Conservation (phyloP, 2,888 invertebrate species). For the Tetragnatha montana region DNA sequence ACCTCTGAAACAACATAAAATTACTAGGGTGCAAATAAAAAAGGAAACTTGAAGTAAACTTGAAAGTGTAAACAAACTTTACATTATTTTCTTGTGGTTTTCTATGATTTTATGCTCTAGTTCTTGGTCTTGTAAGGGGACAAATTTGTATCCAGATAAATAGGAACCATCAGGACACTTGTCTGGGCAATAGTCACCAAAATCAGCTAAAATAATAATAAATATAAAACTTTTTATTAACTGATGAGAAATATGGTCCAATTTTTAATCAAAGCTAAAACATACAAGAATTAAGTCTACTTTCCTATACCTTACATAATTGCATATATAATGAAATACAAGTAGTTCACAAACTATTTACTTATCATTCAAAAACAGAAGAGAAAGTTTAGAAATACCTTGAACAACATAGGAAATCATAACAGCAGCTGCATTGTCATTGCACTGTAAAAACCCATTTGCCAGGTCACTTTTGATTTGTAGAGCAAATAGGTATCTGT, state of each 20-base stretch:
- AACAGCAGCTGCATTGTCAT: slow-evolving; percentile 98
- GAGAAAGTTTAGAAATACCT: slow-evolving; percentile 78
- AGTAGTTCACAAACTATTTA: too few relatives aligned
- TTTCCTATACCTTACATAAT: too few relatives aligned
- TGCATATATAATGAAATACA: too few relatives aligned
- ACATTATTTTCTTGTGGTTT: slow-evolving; percentile 98
- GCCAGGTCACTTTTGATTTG: slow-evolving; percentile 98
- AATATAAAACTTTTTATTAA: too few relatives aligned
- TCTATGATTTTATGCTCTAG: slow-evolving; percentile 98
- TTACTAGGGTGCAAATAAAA: slow-evolving; percentile 22
- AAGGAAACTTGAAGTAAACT: not conserved
- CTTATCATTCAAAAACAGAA: not conserved
- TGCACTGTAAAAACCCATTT: slow-evolving; percentile 93
- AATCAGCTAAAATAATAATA: slow-evolving; percentile 85
- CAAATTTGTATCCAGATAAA: slow-evolving; percentile 94
- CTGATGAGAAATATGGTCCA: too few relatives aligned
- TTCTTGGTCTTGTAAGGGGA: slow-evolving; percentile 94
- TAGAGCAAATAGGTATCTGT: slow-evolving; percentile 93
- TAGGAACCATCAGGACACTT: slow-evolving; percentile 98
- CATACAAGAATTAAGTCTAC: too few relatives aligned
- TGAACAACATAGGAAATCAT: slow-evolving; percentile 99
- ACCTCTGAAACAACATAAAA: slow-evolving; percentile 82
- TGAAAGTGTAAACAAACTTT: slow-evolving; percentile 74
- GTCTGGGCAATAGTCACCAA: slow-evolving; percentile 95
- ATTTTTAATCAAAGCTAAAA: too few relatives aligned